Evolutionary conservation across 2,797 vertebrate genomes (phyloP).

Genomic region (Aldrovandia affinis): DNA sequence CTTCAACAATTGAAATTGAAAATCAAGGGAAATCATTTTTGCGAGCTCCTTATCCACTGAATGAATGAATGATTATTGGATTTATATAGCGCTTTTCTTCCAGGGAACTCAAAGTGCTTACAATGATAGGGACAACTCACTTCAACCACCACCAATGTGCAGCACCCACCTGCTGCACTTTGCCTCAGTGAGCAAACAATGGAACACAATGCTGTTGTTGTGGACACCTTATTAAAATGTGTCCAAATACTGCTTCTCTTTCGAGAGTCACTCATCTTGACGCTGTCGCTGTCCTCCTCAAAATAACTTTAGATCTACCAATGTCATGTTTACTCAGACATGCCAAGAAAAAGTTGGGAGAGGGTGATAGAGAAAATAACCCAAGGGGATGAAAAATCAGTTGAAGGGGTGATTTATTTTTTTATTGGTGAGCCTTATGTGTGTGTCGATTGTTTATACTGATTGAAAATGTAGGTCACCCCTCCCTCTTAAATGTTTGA

Average conservation of each 20-base stretch:
- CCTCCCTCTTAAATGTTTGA: not conserved
- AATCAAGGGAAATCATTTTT: conserved; percentile 32
- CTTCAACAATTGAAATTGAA: conserved; percentile 33
- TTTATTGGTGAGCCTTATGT: not conserved
- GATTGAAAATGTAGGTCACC: not conserved
- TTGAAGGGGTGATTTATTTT: not conserved
- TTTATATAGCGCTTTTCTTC: too few relatives aligned
- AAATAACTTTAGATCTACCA: not conserved
- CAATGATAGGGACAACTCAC: too few relatives aligned
- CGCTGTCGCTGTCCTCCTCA: not conserved
- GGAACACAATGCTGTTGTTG: not conserved
- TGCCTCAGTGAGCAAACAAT: too few relatives aligned
- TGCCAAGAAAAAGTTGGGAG: too few relatives aligned
- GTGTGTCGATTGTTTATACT: not conserved
- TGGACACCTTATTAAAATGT: not conserved
- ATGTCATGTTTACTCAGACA: not conserved
- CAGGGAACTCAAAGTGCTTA: too few relatives aligned
- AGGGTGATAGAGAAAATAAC: too few relatives aligned
- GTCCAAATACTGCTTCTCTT: not conserved
- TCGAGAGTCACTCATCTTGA: not conserved
- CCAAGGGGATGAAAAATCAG: not conserved
- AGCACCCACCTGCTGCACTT: too few relatives aligned
- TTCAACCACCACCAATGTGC: too few relatives aligned
- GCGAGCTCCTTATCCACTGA: conserved; percentile 18
- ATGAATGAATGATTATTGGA: too few relatives aligned